Base-by-base conservation (phyloP, 2,113 vertebrate genomes). In the Pseudorasbora parva region DNA sequence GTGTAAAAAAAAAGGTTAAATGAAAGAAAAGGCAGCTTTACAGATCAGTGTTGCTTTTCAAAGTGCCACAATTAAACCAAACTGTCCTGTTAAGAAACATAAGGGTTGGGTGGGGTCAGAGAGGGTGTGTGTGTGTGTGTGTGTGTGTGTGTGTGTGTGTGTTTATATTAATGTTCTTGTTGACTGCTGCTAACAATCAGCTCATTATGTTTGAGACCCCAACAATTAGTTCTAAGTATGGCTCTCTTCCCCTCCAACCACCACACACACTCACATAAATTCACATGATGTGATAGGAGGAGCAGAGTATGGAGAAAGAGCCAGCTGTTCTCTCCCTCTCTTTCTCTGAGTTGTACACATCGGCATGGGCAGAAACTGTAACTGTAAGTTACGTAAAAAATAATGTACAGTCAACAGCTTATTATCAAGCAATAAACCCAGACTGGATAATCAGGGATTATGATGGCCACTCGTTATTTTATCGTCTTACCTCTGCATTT, bases 161-260 rank as follows among this genome's bases (percentile, higher is more conserved):
- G 73, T 73, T 56, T 75, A 75, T 78, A 56, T 43, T 73, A 72
- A 43, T 77, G 37, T 83, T 75, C 74, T 76, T 88, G 71, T 84
- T 83, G 76, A 76, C 68, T 76, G 64, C 78, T 82, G 41, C 27
- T 79, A 84, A 87, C 86, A 89, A 88, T 86, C 37, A 76, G 66
- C 77, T 87, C 82, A 87, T 86, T 89, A 87, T 84, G 79, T 47
- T 47, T 37, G 71, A 80, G 66, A 82, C 74, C 82, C 76, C 82
- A 87, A 82, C 82, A 85, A 90, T 90, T 86, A 88, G 80, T 73
- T 84, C 64, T 84, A 84, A 88, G 81, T 84, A 51, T 81, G 47
- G 76, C 82, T 85, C 84, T 78, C 78, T 88, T 78, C 47, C 82
- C 57, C 21, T 83, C n/a, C 71, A 85, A 81, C 76, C 71, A 73